Base-by-base conservation (phyloP, 2,888 invertebrate genomes). In the Notodonta dromedarius region DNA sequence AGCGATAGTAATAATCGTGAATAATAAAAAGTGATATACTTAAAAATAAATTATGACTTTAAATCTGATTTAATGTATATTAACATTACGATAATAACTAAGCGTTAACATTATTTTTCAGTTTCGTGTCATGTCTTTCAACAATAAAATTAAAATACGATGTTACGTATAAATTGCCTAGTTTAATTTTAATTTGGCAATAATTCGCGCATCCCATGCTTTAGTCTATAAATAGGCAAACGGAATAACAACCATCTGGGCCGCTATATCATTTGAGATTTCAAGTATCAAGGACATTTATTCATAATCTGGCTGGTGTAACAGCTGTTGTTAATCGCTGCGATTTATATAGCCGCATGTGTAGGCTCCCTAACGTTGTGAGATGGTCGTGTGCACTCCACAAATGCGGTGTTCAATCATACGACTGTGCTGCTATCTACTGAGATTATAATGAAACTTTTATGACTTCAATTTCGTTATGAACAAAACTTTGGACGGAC, bases 361-460 rank as follows among this genome's bases (percentile, higher is more conserved):
- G 74, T 56, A 84, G 60, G 62, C 66, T 69, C 74, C 84, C 74
- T 88, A 71, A 85, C 62, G 68, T 76, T 71, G 67, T 60, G 75
- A 83, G 83, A 83, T 83, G 80, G 79, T 79, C 78, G 79, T 84
- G 85, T 82, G 84, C 87, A 86, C 89, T 88, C 82, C 78, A 76
- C 76, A 82, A 77, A 73, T 78, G 78, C 77, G 84, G 84, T 84
- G 77, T 84, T 91, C 90, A 90, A 88, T 90, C 88, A 87, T 84
- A 90, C 84, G 84, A 91, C 91, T 86, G 90, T 87, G 85, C 85
- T 82, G 85, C 85, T 91, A 91, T 91, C 89, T 90, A 79, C 24
- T 77, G 78, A 88, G 86, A 88, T 91, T 91, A 91, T 89, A 91
- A 91, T 88, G 90, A 91, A 90, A 90, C 85, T 91, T 92, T 91